Evolutionary conservation across 2,888 invertebrate genomes (phyloP), one percentile per base, ranked within the genome.

Genomic region (Trissolcus brochymenae): DNA sequence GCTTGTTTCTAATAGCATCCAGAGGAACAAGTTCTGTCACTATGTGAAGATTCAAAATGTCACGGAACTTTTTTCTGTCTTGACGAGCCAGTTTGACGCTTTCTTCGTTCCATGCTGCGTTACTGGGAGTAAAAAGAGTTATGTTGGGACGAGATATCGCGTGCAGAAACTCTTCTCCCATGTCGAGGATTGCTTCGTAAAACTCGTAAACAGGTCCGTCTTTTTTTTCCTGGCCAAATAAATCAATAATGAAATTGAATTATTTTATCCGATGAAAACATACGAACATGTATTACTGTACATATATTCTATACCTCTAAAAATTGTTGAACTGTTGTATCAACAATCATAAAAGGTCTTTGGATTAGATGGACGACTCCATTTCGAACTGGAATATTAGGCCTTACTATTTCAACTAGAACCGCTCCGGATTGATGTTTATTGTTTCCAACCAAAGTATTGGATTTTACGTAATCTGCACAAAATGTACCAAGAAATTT

Each of bases 341-440:
- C 96, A 61, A 96, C 95, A 72, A 97, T 94, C 95, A 97, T 96
- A 14, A 98, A 91, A 0, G 97, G 97, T 80, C 95, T 93, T 84
- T 96, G 95, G 81, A 98, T 97, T 79, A 98, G 92, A 90, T 98
- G 98, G 4, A 98, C 94, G 0, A 98, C 97, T 40, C 98, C 97
- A 85, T 97, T 98, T 85, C 93, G 94, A 29, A 97, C 96, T 0
- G 97, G 97, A 81, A 98, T 97, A 89, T 98, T 97, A 40, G 95
- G 95, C 86, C 94, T 93, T 7, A 96, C 94, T 78, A 98, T 95
- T 89, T 96, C 95, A 0, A 96, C 95, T 79, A 96, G 90, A 0
- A 97, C 97, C 2, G 95, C 95, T 9, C 97, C 97, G 62, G 93
- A 92, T 13, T 94, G 92, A 88, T 96, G 96, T 81, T 92, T 93